Conservation (phyloP, 2,888 invertebrate genomes). For the Stenodema calcarata region DNA sequence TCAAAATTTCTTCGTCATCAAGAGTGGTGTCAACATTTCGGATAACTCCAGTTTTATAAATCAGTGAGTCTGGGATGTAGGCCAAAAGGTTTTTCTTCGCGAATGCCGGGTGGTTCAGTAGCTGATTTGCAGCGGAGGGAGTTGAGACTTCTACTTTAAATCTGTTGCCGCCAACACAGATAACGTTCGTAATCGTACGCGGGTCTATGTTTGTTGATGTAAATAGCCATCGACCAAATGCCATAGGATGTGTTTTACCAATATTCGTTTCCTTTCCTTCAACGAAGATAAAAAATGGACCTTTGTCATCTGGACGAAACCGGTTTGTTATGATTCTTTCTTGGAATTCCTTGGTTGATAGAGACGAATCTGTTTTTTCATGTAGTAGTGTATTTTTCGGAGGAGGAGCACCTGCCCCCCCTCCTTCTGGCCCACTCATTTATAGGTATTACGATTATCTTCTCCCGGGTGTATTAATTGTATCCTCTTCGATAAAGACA, state of each 20-base stretch:
- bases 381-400: neutral
- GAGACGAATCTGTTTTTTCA: neutral
- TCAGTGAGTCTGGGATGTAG: neutral
- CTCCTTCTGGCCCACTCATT: neutral
- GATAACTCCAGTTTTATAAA: too few relatives aligned
- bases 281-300: neutral
- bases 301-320: neutral
- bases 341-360: too few relatives aligned
- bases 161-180: too few relatives aligned
- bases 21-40: too few relatives aligned
- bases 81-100: neutral
- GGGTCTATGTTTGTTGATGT: too few relatives aligned
- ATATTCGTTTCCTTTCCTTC: too few relatives aligned
- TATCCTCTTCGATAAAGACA: neutral
- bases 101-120: neutral
- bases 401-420: neutral
- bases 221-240: too few relatives aligned
- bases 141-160: too few relatives aligned
- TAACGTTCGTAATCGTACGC: too few relatives aligned
- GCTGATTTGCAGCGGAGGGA: neutral
- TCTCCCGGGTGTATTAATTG: neutral
- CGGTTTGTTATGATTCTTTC: neutral
- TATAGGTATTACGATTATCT: neutral
- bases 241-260: too few relatives aligned
- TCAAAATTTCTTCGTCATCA: too few relatives aligned